These are phyloP conservation scores for Ophiothrix spiculata DNA, from an alignment of 35 echinoderm and acorn worm species.

Conservation along the genomic window DNA sequence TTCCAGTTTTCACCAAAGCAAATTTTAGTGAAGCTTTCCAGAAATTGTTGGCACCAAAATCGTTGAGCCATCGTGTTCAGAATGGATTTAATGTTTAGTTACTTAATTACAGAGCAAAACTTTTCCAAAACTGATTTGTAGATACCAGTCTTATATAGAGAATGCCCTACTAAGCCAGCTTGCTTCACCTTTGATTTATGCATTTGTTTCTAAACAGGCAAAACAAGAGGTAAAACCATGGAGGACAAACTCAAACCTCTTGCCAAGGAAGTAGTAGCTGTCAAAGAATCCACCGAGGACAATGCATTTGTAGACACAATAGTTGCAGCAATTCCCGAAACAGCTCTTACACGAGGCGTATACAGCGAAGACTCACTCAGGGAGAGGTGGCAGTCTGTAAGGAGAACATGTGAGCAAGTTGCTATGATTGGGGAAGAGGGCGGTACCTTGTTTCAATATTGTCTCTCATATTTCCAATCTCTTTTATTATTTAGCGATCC, in stretches of 20 bases:
- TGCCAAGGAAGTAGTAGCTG: slow-evolving; percentile 78
- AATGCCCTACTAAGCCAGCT: too few species aligned
- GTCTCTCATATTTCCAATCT: slow-evolving; percentile 88
- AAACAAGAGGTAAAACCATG: slow-evolving; percentile 45
- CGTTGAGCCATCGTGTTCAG: too few species aligned
- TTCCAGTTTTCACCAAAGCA: too few species aligned
- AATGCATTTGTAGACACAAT: slow-evolving; percentile 66
- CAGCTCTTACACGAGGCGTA: slow-evolving; percentile 54
- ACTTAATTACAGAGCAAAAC: too few species aligned
- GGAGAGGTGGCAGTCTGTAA: slow-evolving; percentile 75
- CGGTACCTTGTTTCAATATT: slow-evolving; percentile 68
- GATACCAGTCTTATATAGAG: too few species aligned
- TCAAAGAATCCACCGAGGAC: slow-evolving; percentile 73
- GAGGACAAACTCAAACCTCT: slow-evolving; percentile 85
- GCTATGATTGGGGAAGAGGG: slow-evolving; percentile 86
- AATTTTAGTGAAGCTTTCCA: too few species aligned
- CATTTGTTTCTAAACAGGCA: too few species aligned
- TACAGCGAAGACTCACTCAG: slow-evolving; percentile 70
- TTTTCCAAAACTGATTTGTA: too few species aligned
- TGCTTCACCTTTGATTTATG: too few species aligned
- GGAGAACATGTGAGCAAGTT: slow-evolving; percentile 64
- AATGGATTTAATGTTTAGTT: too few species aligned
- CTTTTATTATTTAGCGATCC: slow-evolving; percentile 66
- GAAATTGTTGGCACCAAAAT: too few species aligned
- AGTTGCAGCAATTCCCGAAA: slow-evolving; percentile 72